These are phyloP conservation scores for Sorex fumeus DNA, from an alignment of 2,113 vertebrate species.

Conservation along the genomic window DNA sequence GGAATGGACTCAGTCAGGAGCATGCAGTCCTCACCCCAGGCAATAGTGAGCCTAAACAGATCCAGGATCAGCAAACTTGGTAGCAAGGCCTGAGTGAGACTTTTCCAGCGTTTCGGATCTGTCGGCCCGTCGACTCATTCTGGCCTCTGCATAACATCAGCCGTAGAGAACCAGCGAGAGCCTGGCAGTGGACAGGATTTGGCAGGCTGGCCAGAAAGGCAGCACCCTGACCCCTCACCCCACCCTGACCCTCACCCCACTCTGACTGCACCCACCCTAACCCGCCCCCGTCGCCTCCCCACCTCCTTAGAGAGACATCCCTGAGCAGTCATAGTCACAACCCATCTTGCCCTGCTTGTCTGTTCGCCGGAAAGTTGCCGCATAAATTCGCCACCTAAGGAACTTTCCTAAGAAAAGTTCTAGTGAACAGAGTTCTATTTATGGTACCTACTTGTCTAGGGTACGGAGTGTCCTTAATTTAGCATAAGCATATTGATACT, in stretches of 20 bases:
- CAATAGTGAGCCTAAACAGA: background rate
- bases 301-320: background rate
- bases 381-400: no score
- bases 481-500: background rate
- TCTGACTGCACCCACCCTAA: background rate
- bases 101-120: background rate
- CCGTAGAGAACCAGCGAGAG: background rate
- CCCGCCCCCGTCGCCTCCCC: background rate
- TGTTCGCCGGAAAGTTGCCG: no score
- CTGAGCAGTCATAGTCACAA: background rate
- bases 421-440: constrained; percentile 4
- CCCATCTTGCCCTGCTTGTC: background rate
- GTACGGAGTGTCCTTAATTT: constrained; percentile 42
- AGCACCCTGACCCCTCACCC: background rate
- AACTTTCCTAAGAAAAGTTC: constrained; percentile 35
- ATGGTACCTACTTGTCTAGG: background rate
- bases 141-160: background rate
- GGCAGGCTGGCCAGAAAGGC: background rate
- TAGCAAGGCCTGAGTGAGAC: background rate
- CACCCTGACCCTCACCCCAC: background rate
- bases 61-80: background rate
- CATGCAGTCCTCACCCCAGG: background rate
- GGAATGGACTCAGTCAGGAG: constrained; percentile 35
- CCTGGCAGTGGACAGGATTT: background rate
- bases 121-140: background rate